phyloP scores from a whole-genome alignment of 2,113 vertebrate genomes.

The Labrus mixtus region DNA sequence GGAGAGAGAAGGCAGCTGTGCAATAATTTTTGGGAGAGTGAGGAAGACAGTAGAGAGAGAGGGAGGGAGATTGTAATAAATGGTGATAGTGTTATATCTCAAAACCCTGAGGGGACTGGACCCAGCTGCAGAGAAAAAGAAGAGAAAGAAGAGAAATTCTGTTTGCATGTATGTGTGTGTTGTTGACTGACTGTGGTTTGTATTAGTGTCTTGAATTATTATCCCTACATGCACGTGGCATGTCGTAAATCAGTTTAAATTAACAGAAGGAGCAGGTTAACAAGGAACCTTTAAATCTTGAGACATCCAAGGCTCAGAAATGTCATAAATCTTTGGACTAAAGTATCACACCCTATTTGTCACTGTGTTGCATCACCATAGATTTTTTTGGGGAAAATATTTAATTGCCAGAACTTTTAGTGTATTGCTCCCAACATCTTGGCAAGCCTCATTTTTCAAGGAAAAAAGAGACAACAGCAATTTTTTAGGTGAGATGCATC shows the following conservation, averaged over 20 bases:
- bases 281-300: conserved; percentile 14
- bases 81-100: conserved; percentile 60
- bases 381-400: too few relatives aligned
- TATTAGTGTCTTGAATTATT: conserved; percentile 3
- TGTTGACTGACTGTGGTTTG: neutral
- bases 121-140: conserved; percentile 51
- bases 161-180: conserved; percentile 4
- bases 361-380: too few relatives aligned
- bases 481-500: too few relatives aligned
- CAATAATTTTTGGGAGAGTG: neutral
- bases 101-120: conserved; percentile 41
- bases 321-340: neutral
- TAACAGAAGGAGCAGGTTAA: conserved; percentile 17
- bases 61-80: conserved; percentile 42
- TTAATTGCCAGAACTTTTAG: too few relatives aligned
- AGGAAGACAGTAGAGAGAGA: conserved; percentile 1
- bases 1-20: neutral
- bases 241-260: conserved; percentile 31
- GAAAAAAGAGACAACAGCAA: too few relatives aligned
- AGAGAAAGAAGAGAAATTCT: conserved; percentile 22
- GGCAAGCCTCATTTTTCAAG: neutral
- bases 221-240: neutral
- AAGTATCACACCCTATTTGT: neutral
- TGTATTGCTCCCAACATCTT: too few relatives aligned
- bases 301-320: neutral